These are phyloP conservation scores for Yoshiicerus persimilis DNA, from an alignment of 1,140 invertebrate genomes.

Conservation along the genomic window DNA sequence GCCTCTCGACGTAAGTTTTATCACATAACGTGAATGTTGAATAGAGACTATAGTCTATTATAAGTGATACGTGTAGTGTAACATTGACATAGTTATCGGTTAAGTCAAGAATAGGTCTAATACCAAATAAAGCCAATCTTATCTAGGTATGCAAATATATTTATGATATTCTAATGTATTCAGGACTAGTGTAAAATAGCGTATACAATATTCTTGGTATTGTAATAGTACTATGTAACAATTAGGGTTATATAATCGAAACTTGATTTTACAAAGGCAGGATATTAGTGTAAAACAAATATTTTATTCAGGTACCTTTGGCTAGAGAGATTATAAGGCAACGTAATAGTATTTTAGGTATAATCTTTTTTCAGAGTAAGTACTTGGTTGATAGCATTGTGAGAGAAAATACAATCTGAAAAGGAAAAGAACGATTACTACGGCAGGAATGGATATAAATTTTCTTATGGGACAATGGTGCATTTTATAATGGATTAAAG, in stretches of 20 bases:
- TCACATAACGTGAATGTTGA: not conserved
- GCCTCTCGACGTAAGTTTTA: slow-evolving; percentile 86
- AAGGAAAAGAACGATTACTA: not conserved
- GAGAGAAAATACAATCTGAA: not conserved
- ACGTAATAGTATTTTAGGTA: too few relatives aligned
- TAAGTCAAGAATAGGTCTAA: too few relatives aligned
- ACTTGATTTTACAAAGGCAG: not conserved
- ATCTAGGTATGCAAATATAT: too few relatives aligned
- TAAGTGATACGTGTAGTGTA: too few relatives aligned
- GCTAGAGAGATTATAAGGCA: not conserved
- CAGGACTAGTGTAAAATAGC: too few relatives aligned
- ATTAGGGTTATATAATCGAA: not conserved
- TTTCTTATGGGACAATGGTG: not conserved
- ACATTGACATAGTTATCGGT: too few relatives aligned
- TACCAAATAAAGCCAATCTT: too few relatives aligned
- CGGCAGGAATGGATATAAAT: not conserved
- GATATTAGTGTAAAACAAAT: not conserved
- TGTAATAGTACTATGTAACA: too few relatives aligned
- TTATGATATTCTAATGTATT: too few relatives aligned
- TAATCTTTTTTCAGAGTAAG: too few relatives aligned
- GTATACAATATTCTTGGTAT: too few relatives aligned
- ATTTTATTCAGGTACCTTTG: not conserved
- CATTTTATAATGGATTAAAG: not conserved
- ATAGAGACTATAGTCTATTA: not conserved
- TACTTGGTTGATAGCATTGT: too few relatives aligned